Percentiles rank a stretch among this genome's conserved stretches.
phyloP scores from a whole-genome alignment of 2,797 vertebrate genomes.

The Oryzias dopingdopingensis region DNA sequence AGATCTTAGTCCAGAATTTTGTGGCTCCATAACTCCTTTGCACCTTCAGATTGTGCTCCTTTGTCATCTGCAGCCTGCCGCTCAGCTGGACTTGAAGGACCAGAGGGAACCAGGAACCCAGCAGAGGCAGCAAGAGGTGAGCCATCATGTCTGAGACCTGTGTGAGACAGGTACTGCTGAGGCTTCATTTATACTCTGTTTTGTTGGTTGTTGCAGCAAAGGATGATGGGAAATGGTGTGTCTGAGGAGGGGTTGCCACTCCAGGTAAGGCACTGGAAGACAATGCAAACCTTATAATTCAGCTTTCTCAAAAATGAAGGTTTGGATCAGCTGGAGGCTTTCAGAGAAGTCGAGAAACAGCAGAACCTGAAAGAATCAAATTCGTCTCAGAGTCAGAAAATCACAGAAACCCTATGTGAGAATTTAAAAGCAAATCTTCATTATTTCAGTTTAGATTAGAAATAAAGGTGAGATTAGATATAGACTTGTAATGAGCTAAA shows the following conservation, averaged over 20 bases:
- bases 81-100: slow-evolving; percentile 56
- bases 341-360: no score
- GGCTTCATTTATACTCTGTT: background rate
- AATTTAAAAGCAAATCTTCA: no score
- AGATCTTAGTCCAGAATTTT: background rate
- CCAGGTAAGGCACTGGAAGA: slow-evolving; percentile 55
- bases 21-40: background rate
- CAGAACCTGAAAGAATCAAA: no score
- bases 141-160: background rate
- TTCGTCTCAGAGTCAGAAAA: no score
- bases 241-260: slow-evolving; percentile 35
- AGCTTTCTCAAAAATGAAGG: no score
- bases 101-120: slow-evolving; percentile 48
- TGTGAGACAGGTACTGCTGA: no score
- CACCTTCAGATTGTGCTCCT: slow-evolving; percentile 9
- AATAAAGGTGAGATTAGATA: no score
- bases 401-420: no score
- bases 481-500: no score
- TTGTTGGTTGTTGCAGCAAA: slow-evolving; percentile 29
- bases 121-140: slow-evolving; percentile 62
- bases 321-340: no score
- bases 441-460: no score
- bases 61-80: slow-evolving; percentile 39
- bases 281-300: slow-evolving; percentile 28
- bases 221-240: slow-evolving; percentile 67